phyloP scores from a whole-genome alignment of 2,888 invertebrate genomes.

The Crematogaster levior region DNA sequence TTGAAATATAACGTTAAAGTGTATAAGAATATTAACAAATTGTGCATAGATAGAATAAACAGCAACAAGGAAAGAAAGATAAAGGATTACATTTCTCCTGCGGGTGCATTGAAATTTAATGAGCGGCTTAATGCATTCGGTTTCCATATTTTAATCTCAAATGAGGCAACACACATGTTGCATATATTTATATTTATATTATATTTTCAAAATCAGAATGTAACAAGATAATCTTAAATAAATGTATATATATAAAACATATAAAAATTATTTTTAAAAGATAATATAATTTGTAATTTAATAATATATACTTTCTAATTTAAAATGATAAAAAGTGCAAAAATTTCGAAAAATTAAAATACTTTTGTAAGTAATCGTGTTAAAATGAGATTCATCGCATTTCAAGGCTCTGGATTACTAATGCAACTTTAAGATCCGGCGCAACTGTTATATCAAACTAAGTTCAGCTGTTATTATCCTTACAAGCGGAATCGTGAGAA shows the following conservation, averaged over 20 bases:
- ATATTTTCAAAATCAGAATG: constrained; percentile 6
- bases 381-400: background rate
- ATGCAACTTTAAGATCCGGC: constrained; percentile 10
- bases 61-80: constrained; percentile 8
- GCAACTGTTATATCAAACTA: background rate
- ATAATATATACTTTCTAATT: too few species aligned
- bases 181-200: background rate
- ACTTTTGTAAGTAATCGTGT: background rate
- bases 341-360: background rate
- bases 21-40: constrained; percentile 24
- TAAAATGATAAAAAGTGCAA: background rate
- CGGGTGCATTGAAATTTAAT: constrained; percentile 24
- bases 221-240: background rate
- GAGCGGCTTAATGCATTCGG: background rate
- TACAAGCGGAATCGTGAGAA: constrained; percentile 58
- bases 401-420: background rate
- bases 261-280: background rate
- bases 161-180: constrained; percentile 10
- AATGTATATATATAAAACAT: background rate
- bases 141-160: constrained; percentile 27
- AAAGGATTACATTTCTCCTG: background rate
- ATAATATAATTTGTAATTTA: background rate
- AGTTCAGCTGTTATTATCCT: constrained; percentile 11
- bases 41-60: background rate
- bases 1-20: background rate